These are phyloP conservation scores for Drosophila nigritarsus DNA, from an alignment of 2,888 invertebrate genomes.

Conservation along the genomic window DNA sequence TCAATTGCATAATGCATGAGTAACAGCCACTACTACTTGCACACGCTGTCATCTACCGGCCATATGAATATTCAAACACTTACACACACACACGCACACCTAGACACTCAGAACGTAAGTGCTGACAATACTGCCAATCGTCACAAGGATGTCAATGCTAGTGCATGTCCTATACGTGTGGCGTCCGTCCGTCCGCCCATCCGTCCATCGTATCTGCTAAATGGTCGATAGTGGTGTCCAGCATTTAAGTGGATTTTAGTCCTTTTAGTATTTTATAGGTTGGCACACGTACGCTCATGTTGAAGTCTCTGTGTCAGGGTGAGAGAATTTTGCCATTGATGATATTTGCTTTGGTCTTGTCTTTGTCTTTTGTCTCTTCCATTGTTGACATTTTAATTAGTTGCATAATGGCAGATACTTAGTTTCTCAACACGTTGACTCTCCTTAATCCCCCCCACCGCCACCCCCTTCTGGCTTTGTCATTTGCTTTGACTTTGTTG, in stretches of 20 bases:
- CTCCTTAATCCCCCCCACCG: neutral
- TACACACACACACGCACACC: slow-evolving; percentile 9
- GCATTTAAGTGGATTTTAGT: slow-evolving; percentile 44
- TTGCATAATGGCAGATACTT: slow-evolving; percentile 59
- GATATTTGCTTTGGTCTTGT: slow-evolving; percentile 40
- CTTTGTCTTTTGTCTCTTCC: slow-evolving; percentile 11
- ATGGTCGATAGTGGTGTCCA: slow-evolving; percentile 33
- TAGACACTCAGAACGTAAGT: slow-evolving; percentile 34
- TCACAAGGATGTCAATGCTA: slow-evolving; percentile 42
- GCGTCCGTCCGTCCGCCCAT: neutral
- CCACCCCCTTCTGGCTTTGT: neutral
- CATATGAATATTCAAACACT: slow-evolving; percentile 64
- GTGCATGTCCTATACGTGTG: slow-evolving; percentile 13
- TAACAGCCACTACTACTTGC: slow-evolving; percentile 44
- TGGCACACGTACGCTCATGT: neutral
- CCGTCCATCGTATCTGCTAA: slow-evolving; percentile 5
- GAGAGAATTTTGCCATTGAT: slow-evolving; percentile 5
- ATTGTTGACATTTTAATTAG: slow-evolving; percentile 73
- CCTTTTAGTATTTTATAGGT: slow-evolving; percentile 28
- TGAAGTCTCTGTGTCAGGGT: no score
- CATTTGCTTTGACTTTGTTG: slow-evolving; percentile 11
- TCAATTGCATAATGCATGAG: slow-evolving; percentile 74
- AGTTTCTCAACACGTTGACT: slow-evolving; percentile 58
- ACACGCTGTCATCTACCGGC: slow-evolving; percentile 22
- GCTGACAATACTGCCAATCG: slow-evolving; percentile 66